Evolutionary conservation across 2,888 invertebrate species (phyloP).

Genomic region (Pheosia tremula): DNA sequence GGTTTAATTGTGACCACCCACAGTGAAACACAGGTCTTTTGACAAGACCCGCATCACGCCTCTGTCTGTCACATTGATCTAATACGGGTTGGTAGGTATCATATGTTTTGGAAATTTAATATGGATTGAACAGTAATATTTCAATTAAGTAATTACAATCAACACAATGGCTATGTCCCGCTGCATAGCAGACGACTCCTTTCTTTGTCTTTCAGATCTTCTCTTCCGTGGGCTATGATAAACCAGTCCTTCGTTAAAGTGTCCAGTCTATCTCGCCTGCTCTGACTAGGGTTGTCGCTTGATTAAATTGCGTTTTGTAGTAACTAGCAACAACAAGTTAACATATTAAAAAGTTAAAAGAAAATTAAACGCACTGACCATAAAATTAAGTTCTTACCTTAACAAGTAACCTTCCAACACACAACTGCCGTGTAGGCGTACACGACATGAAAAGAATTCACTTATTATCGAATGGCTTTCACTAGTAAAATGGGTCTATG

Average conservation of each 20-base stretch:
- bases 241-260: too few species aligned
- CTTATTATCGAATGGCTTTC: conserved; percentile 32
- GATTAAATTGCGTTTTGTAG: too few species aligned
- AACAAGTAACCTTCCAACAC: conserved; percentile 19
- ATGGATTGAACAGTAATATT: not conserved
- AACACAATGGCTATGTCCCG: too few species aligned
- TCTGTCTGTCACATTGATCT: not conserved
- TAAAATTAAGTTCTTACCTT: conserved; percentile 7
- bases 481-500: conserved; percentile 30
- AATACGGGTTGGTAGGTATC: not conserved
- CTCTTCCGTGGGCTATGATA: too few species aligned
- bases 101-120: not conserved
- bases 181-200: too few species aligned
- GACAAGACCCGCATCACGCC: conserved; percentile 1
- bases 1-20: conserved; percentile 1
- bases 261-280: too few species aligned
- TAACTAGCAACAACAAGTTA: too few species aligned
- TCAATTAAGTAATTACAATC: too few species aligned
- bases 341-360: too few species aligned
- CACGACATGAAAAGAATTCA: conserved; percentile 25
- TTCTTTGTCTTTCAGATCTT: too few species aligned
- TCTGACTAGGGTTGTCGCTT: too few species aligned
- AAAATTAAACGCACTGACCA: not conserved
- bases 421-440: conserved; percentile 22
- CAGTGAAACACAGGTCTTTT: not conserved